Evolutionary conservation across 2,113 vertebrate species (phyloP).

Genomic region (Sitta europaea): DNA sequence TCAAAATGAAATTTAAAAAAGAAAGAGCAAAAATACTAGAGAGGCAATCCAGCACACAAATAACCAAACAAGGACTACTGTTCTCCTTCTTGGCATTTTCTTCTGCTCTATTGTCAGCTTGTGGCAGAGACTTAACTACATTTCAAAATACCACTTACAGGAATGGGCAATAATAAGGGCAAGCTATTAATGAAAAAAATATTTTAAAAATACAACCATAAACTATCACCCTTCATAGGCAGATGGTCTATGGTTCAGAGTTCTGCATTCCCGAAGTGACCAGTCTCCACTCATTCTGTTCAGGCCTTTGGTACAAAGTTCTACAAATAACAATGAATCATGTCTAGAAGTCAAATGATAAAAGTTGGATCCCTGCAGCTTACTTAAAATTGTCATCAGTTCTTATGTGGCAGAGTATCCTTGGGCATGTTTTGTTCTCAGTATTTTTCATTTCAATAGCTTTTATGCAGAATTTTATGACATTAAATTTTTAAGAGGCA

Average conservation of each 20-base stretch:
- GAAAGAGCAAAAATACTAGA: background rate
- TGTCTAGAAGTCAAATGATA: background rate
- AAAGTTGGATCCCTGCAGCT: slow-evolving; percentile 43
- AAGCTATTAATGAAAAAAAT: background rate
- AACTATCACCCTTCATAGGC: background rate
- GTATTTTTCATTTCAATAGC: background rate
- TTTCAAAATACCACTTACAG: background rate
- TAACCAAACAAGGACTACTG: background rate
- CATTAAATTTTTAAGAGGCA: background rate
- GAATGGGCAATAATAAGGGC: background rate
- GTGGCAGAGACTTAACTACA: background rate
- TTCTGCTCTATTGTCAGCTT: background rate
- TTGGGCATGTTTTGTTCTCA: slow-evolving; percentile 21
- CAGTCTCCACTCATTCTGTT: background rate
- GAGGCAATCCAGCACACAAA: background rate
- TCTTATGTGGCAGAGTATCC: slow-evolving; percentile 37
- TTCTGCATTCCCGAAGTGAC: background rate
- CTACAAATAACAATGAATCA: background rate
- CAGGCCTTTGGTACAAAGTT: background rate
- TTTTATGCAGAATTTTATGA: background rate
- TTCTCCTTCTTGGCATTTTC: background rate
- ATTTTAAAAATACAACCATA: background rate
- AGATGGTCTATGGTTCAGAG: background rate
- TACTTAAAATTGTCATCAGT: slow-evolving; percentile 60
- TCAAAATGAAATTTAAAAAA: background rate